These are phyloP conservation scores for Platycnemis pennipes DNA, from an alignment of 2,888 invertebrate genomes.

Conservation along the genomic window DNA sequence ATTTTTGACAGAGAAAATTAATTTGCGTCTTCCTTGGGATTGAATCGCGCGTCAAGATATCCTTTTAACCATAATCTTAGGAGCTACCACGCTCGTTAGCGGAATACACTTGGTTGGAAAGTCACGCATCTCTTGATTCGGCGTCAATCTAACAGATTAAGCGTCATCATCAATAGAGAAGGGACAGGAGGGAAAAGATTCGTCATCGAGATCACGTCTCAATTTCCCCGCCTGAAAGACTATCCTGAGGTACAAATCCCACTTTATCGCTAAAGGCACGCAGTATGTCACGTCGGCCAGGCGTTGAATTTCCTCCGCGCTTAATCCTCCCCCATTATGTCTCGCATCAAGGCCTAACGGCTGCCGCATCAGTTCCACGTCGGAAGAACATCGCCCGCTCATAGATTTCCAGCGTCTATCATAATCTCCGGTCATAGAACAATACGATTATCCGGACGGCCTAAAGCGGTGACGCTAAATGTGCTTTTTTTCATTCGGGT, in stretches of 20 bases:
- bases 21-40: neutral
- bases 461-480: slow-evolving; percentile 1
- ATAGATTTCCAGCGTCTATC: slow-evolving; percentile 26
- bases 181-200: neutral
- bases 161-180: neutral
- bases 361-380: slow-evolving; percentile 35
- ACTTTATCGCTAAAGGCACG: slow-evolving; percentile 11
- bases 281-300: neutral
- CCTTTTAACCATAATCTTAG: neutral
- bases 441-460: slow-evolving; percentile 13
- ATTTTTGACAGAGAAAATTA: too few relatives aligned
- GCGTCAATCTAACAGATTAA: neutral
- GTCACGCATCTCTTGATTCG: neutral
- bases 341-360: slow-evolving; percentile 31
- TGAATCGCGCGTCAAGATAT: neutral
- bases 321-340: slow-evolving; percentile 25
- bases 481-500: neutral
- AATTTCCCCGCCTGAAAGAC: neutral
- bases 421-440: slow-evolving; percentile 24
- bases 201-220: slow-evolving; percentile 14
- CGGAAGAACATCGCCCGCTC: neutral
- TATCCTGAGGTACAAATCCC: neutral
- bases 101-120: neutral
- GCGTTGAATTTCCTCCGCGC: slow-evolving; percentile 4
- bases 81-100: neutral